These are phyloP conservation scores for Synergus japonicus DNA, from an alignment of 2,888 invertebrate species.

Conservation along the genomic window DNA sequence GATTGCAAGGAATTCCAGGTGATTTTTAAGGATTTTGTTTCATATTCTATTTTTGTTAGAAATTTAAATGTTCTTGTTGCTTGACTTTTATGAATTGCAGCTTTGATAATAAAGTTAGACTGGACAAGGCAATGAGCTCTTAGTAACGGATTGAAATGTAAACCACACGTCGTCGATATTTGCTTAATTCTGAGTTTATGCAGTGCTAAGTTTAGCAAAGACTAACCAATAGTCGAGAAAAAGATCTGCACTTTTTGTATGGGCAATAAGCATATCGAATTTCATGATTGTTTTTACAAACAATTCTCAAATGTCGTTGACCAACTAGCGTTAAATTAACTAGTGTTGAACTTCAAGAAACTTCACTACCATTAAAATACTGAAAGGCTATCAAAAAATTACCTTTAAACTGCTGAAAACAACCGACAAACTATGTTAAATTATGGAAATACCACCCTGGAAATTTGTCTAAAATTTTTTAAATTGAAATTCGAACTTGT, in stretches of 20 bases:
- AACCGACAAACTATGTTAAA: too few species aligned
- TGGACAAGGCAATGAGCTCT: constrained; percentile 2
- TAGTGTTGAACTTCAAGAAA: too few species aligned
- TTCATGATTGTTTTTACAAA: neutral
- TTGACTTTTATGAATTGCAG: neutral
- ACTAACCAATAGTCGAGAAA: neutral
- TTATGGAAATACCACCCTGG: too few species aligned
- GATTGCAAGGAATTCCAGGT: too few species aligned
- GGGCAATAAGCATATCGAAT: neutral
- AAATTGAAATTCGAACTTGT: neutral
- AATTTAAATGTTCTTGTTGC: neutral
- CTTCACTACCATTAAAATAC: neutral
- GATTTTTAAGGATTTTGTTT: neutral
- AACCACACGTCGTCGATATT: constrained; percentile 2
- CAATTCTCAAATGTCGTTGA: neutral
- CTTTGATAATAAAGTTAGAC: neutral
- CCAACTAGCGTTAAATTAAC: too few species aligned
- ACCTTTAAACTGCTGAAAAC: too few species aligned
- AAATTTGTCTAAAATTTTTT: neutral
- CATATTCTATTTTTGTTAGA: neutral
- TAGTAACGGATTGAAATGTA: neutral
- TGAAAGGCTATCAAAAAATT: too few species aligned
- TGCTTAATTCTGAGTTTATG: constrained; percentile 7
- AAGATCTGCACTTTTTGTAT: neutral
- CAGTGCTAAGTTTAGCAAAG: constrained; percentile 1